Evolutionary conservation across 2,797 vertebrate species (phyloP).

Genomic region (Sciaenops ocellatus): DNA sequence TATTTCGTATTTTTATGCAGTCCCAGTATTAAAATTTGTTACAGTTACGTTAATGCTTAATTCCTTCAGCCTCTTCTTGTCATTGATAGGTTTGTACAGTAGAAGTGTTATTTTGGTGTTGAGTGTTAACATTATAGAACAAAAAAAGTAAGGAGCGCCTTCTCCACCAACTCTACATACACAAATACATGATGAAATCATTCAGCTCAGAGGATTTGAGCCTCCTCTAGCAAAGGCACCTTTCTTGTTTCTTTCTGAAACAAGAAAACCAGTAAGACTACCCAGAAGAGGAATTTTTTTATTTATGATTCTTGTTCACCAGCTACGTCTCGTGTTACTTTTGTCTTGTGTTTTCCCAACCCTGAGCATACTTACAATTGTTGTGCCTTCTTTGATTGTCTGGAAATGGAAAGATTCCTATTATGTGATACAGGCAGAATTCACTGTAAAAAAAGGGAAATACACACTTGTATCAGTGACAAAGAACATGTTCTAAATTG

Average conservation of each 20-base stretch:
- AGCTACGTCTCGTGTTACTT: background rate
- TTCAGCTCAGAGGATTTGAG: background rate
- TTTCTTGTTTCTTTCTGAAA: background rate
- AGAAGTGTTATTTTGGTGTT: background rate
- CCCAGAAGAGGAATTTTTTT: background rate
- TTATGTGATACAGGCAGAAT: too few species aligned
- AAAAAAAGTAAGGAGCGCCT: too few species aligned
- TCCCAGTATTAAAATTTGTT: conserved; percentile 22
- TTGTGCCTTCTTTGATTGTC: background rate
- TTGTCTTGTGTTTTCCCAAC: background rate
- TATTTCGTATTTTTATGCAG: background rate
- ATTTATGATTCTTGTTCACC: background rate
- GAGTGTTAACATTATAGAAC: too few species aligned
- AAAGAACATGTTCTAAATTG: background rate
- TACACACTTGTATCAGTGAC: background rate
- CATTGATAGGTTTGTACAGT: too few species aligned
- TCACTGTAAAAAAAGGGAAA: background rate
- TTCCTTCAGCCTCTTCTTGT: background rate
- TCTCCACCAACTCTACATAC: too few species aligned
- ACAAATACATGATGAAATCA: too few species aligned
- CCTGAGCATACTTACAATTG: background rate
- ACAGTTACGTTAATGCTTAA: background rate
- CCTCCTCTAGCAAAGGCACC: accelerated
- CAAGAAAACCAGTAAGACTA: conserved; percentile 39
- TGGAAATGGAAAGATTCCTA: conserved; percentile 5